phyloP scores from a whole-genome alignment of 2,113 vertebrate species.

The Xenopus borealis region DNA sequence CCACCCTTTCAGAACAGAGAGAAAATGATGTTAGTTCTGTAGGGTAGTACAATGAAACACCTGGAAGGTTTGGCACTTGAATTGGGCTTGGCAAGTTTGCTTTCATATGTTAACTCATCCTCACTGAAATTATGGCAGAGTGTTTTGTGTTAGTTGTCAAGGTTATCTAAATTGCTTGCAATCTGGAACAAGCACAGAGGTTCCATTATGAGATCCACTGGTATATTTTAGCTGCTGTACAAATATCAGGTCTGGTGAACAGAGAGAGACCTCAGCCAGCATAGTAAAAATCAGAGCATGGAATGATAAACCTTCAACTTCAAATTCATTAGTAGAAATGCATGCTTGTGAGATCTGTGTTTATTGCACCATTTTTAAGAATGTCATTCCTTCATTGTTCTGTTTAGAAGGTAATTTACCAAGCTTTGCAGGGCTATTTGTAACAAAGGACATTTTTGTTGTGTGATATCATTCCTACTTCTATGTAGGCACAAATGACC shows the following conservation, averaged over 20 bases:
- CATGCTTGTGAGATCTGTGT: too few species aligned
- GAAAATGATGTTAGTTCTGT: conserved; percentile 67
- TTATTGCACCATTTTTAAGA: too few species aligned
- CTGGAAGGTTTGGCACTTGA: conserved; percentile 69
- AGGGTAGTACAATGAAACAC: conserved; percentile 72
- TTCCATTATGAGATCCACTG: conserved; percentile 11
- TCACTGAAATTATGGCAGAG: conserved; percentile 56
- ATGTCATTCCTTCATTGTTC: too few species aligned
- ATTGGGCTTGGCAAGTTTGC: conserved; percentile 62
- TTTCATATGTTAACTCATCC: conserved; percentile 49
- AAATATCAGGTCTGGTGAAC: neutral
- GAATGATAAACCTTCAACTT: neutral
- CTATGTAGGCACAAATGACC: too few species aligned
- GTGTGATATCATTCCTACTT: too few species aligned
- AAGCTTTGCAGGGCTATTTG: too few species aligned
- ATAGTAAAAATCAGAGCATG: neutral
- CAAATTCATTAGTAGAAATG: too few species aligned
- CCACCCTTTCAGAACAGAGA: conserved; percentile 69
- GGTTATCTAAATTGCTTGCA: conserved; percentile 54
- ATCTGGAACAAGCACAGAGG: conserved; percentile 37
- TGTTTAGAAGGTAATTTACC: too few species aligned
- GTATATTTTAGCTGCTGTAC: neutral
- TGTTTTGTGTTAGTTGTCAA: conserved; percentile 61
- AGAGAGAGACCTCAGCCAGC: neutral
- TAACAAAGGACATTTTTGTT: too few species aligned